Evolutionary conservation across 2,797 vertebrate genomes (phyloP), one percentile per base, ranked within the genome.

Genomic region (Pipistrellus pipistrellus): DNA sequence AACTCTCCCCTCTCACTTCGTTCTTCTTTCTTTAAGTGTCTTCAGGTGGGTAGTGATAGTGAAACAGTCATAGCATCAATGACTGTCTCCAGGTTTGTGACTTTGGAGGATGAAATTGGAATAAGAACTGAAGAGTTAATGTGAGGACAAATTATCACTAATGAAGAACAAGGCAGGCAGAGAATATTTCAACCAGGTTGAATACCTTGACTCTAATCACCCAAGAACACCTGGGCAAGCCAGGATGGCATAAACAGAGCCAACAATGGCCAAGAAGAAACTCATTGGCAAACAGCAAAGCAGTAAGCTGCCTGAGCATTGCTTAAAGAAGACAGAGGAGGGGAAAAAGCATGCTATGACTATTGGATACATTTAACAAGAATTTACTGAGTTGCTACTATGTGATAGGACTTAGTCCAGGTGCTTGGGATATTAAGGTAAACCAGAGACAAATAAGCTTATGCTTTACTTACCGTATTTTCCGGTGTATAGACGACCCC

Each of bases 181-280:
- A 86, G 90, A 96, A 12, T 87, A 85, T 96, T 95, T 97, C 94
- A 96, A 76, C 86, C 21, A 0, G 95, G 94, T 90, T 35, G 1
- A 97, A 97, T 78, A 97, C 73, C 86, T 97, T 94, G 97, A 51
- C 87, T 96, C 57, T 84, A 92, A 93, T 97, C 88, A 96, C 64
- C 93, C 91, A 97, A 86, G 91, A 93, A 97, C 76, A 94, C 64
- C 57, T 95, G 96, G 30, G 0, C 71, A 18, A 3, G 0, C 72
- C 89, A 80, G 71, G 75, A 93, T 90, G 96, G 87, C 95, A 94
- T 95, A 93, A 84, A 97, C 15, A 80, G 55, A 94, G 91, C 93
- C 94, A 96, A 91, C 27, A 13, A 48, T 86, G 84, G 72, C 95
- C 93, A 89, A 69, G 90, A 95, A 84, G 55, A 95, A 80, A 95